Conservation (phyloP, 1,140 invertebrate species). For the Matsumurasca onukii region DNA sequence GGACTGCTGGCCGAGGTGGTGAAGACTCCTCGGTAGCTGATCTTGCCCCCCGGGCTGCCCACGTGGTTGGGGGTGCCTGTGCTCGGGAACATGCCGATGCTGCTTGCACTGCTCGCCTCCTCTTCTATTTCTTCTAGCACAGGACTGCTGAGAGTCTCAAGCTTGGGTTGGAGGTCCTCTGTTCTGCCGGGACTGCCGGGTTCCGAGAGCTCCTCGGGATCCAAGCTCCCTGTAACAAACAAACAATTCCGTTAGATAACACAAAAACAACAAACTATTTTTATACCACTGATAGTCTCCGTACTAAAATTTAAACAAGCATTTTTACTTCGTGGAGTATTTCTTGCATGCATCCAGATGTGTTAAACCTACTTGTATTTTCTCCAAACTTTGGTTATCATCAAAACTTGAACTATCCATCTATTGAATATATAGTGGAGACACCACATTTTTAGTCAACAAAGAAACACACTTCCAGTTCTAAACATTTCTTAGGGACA, state of each 20-base stretch:
- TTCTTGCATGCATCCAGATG: too few relatives aligned
- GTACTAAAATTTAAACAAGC: too few relatives aligned
- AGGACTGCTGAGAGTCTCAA: constrained; percentile 51
- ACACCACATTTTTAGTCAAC: too few relatives aligned
- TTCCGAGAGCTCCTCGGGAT: constrained; percentile 74
- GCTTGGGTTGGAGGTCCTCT: constrained; percentile 45
- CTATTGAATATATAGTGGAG: too few relatives aligned
- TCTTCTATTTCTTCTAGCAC: constrained; percentile 67
- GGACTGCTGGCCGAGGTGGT: constrained; percentile 59
- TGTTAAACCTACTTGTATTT: too few relatives aligned
- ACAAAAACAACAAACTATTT: too few relatives aligned
- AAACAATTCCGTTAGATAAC: constrained; percentile 30
- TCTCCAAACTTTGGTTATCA: too few relatives aligned
- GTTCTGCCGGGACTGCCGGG: constrained; percentile 47
- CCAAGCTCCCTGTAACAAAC: constrained; percentile 66
- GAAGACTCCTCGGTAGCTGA: constrained; percentile 70
- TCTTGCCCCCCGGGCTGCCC: constrained; percentile 54
- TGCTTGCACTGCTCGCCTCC: constrained; percentile 60
- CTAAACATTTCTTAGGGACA: too few relatives aligned
- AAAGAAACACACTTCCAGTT: too few relatives aligned
- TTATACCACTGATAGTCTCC: too few relatives aligned
- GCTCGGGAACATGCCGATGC: constrained; percentile 63
- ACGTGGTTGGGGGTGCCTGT: constrained; percentile 38
- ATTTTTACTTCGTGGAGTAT: too few relatives aligned
- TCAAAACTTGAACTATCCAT: too few relatives aligned